phyloP scores from a whole-genome alignment of 2,113 vertebrate genomes.

The Stomatorhinus ivindoensis region DNA sequence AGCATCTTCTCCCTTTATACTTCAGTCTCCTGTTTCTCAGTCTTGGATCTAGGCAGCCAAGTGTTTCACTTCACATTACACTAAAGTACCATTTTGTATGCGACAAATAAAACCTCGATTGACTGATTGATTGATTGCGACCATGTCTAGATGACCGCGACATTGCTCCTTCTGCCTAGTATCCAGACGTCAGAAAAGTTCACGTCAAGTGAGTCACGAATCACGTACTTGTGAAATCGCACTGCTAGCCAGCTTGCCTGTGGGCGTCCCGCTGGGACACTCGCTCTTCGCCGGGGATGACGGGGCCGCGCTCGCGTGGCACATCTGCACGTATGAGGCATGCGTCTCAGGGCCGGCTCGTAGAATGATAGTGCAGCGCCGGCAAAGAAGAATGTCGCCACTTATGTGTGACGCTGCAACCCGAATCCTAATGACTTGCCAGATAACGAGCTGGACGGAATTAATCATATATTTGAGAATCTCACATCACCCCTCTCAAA shows the following conservation, averaged over 20 bases:
- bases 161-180: neutral
- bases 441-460: neutral
- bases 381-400: neutral
- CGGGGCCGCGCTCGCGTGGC: neutral
- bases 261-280: neutral
- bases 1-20: neutral
- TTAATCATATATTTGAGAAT: neutral
- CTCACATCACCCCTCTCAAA: neutral
- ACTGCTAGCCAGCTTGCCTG: neutral
- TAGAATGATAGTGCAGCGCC: neutral
- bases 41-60: no score
- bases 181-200: neutral
- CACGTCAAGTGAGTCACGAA: neutral
- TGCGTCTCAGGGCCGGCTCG: neutral
- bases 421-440: neutral
- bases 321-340: neutral
- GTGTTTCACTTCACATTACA: neutral
- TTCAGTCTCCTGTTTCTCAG: neutral
- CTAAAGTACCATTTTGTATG: neutral
- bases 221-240: neutral
- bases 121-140: neutral
- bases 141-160: neutral
- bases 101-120: neutral
- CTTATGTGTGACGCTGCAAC: neutral
- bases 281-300: neutral